These are phyloP conservation scores for Pantala flavescens DNA, from an alignment of 1,140 invertebrate genomes.

Conservation along the genomic window DNA sequence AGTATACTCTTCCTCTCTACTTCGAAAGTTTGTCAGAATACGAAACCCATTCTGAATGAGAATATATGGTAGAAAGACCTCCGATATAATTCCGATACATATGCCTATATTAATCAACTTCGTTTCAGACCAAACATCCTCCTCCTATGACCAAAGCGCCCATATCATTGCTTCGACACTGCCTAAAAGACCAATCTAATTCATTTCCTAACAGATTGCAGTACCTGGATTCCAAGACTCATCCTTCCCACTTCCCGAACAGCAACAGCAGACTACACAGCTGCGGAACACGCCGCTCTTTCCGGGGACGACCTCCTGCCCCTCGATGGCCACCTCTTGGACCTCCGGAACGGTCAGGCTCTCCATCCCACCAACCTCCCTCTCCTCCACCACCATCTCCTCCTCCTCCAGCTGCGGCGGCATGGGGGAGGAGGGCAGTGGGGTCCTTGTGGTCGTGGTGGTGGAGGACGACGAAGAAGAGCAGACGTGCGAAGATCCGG, in stretches of 20 bases:
- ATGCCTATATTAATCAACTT: too few relatives aligned
- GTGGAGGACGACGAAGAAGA: neutral
- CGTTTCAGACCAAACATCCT: too few relatives aligned
- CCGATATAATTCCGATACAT: too few relatives aligned
- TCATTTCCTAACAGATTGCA: too few relatives aligned
- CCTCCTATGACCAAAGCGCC: too few relatives aligned
- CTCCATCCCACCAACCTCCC: neutral
- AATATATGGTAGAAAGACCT: too few relatives aligned
- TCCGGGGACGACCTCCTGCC: neutral
- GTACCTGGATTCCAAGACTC: neutral
- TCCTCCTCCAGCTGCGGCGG: neutral
- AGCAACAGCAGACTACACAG: neutral
- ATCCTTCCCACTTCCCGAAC: neutral
- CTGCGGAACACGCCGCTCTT: neutral
- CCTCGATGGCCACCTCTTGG: neutral
- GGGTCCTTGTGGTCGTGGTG: neutral
- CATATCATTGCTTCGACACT: too few relatives aligned
- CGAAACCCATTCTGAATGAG: too few relatives aligned
- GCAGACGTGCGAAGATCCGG: neutral
- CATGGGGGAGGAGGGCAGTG: neutral
- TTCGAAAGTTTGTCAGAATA: too few relatives aligned
- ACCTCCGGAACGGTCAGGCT: neutral
- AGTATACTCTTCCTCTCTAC: too few relatives aligned
- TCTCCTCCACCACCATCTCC: neutral
- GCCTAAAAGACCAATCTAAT: too few relatives aligned